A percentile compares a stretch with the other conserved stretches of the same genome.
Conservation (phyloP, 2,888 invertebrate genomes). For the Melikaiella ostensackeni region DNA sequence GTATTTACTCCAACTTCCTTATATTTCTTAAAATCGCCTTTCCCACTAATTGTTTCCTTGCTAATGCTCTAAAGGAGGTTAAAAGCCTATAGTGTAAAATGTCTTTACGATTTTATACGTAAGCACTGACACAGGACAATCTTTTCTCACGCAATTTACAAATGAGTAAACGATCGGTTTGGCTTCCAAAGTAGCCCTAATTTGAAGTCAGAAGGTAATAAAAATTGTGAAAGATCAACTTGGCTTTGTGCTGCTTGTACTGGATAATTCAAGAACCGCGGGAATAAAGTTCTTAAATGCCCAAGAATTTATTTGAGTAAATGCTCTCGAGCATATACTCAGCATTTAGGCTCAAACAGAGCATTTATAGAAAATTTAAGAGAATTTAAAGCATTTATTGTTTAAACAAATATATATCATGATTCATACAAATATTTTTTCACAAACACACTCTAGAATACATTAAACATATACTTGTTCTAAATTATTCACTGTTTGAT, state of each 20-base stretch:
- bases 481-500: too few species aligned
- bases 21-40: background rate
- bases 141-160: conserved; percentile 11
- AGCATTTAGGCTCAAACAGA: too few species aligned
- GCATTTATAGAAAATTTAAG: too few species aligned
- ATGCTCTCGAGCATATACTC: too few species aligned
- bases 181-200: background rate
- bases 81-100: background rate
- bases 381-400: too few species aligned
- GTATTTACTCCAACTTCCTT: conserved; percentile 18
- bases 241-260: background rate
- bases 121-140: conserved; percentile 10
- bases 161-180: background rate
- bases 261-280: background rate
- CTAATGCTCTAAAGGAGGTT: background rate
- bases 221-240: background rate
- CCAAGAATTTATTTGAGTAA: too few species aligned
- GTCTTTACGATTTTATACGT: background rate
- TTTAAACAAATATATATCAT: too few species aligned
- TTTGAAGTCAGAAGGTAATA: background rate
- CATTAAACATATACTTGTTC: too few species aligned
- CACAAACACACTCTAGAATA: too few species aligned
- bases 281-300: too few species aligned
- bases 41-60: conserved; percentile 11
- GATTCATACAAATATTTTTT: too few species aligned